These are phyloP conservation scores for Gonioctena quinquepunctata DNA, from an alignment of 1,140 invertebrate genomes.

Conservation along the genomic window DNA sequence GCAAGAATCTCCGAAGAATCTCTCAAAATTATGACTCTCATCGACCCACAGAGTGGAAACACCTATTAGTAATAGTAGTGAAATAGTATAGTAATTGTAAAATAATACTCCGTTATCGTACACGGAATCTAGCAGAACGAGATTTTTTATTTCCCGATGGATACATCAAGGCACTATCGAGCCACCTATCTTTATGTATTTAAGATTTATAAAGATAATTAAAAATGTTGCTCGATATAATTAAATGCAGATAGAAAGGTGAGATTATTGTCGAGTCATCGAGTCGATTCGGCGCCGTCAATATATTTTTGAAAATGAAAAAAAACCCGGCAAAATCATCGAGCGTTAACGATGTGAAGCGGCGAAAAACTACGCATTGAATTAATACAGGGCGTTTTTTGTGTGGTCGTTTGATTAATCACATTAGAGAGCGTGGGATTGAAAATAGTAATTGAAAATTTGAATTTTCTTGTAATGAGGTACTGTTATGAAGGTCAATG, in stretches of 20 bases:
- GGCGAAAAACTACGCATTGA: not conserved
- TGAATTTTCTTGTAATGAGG: too few species aligned
- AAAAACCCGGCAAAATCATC: constrained; percentile 2
- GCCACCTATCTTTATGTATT: not conserved
- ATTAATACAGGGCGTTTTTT: not conserved
- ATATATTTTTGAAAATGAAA: not conserved
- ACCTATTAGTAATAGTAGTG: not conserved
- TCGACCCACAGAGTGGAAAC: not conserved
- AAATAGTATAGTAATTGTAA: not conserved
- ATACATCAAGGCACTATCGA: not conserved
- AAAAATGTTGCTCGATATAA: constrained; percentile 9
- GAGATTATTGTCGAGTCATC: constrained; percentile 13
- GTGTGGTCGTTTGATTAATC: not conserved
- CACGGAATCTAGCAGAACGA: not conserved
- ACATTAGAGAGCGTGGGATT: not conserved
- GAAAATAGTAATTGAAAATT: not conserved
- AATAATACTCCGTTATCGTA: not conserved
- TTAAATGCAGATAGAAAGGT: constrained; percentile 15
- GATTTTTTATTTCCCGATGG: not conserved
- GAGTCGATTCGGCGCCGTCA: constrained; percentile 1
- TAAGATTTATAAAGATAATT: constrained; percentile 16
- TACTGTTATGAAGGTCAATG: not conserved
- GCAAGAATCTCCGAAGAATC: too few species aligned
- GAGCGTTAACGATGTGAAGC: not conserved
- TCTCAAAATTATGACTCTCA: too few species aligned